phyloP scores from a whole-genome alignment of 2,113 vertebrate genomes.

The Phylloscopus trochiloides region DNA sequence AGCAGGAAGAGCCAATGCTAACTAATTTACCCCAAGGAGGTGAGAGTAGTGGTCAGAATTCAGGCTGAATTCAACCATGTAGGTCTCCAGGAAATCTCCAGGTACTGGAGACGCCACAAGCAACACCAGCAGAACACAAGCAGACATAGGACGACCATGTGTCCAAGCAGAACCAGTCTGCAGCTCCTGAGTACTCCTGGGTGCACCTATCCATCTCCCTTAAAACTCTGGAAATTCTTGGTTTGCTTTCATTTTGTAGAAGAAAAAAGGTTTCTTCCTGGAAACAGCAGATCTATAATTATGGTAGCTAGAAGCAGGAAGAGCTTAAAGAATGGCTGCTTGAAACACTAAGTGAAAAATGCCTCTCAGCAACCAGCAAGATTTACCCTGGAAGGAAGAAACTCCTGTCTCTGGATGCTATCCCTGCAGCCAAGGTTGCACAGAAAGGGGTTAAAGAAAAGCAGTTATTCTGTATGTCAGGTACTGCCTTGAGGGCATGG shows the following conservation, averaged over 20 bases:
- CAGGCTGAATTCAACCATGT: background rate
- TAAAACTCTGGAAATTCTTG: background rate
- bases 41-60: background rate
- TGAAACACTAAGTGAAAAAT: background rate
- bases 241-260: background rate
- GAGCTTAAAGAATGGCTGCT: background rate
- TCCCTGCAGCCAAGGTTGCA: background rate
- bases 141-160: background rate
- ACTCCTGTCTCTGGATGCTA: background rate
- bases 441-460: background rate
- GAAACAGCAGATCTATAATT: background rate
- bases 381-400: background rate
- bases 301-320: background rate
- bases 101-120: background rate
- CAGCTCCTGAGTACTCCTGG: background rate
- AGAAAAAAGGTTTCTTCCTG: background rate
- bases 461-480: background rate
- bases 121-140: background rate
- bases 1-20: background rate
- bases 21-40: background rate
- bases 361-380: background rate
- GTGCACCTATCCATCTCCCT: background rate
- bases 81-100: background rate
- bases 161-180: background rate
- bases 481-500: background rate